phyloP scores from a whole-genome alignment of 2,888 invertebrate genomes.

The Trachelus iudaicus region DNA sequence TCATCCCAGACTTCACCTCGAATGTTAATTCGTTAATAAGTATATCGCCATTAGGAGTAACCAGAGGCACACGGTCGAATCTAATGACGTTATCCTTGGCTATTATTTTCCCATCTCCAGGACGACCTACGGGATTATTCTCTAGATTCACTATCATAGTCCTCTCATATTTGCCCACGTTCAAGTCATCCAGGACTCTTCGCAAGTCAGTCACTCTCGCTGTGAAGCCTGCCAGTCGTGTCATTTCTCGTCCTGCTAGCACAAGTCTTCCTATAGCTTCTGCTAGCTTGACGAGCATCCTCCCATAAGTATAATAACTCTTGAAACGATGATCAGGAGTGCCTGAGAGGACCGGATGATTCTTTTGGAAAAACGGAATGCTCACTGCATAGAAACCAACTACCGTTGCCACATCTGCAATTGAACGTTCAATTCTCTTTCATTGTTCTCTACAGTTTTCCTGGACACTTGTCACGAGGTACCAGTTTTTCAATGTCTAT shows the following conservation, averaged over 20 bases:
- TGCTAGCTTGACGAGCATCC: slow-evolving; percentile 95
- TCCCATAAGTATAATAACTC: slow-evolving; percentile 92
- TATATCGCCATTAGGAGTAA: slow-evolving; percentile 97
- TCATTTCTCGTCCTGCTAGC: slow-evolving; percentile 94
- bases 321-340: slow-evolving; percentile 78
- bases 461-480: neutral
- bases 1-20: slow-evolving; percentile 94
- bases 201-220: slow-evolving; percentile 91
- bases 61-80: slow-evolving; percentile 93
- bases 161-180: slow-evolving; percentile 79
- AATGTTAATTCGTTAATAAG: slow-evolving; percentile 89
- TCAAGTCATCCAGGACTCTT: slow-evolving; percentile 84
- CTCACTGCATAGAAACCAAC: slow-evolving; percentile 97
- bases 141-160: slow-evolving; percentile 74
- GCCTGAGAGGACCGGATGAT: slow-evolving; percentile 76
- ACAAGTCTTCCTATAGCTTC: slow-evolving; percentile 97
- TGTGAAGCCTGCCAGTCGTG: slow-evolving; percentile 93
- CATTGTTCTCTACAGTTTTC: neutral
- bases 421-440: neutral
- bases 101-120: slow-evolving; percentile 83
- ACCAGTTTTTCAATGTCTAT: neutral
- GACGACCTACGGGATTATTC: slow-evolving; percentile 68
- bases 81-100: slow-evolving; percentile 90
- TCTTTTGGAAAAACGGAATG: slow-evolving; percentile 86
- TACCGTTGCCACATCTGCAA: slow-evolving; percentile 90